Conservation (phyloP, 2,797 vertebrate genomes). For the Malacoraja senta region DNA sequence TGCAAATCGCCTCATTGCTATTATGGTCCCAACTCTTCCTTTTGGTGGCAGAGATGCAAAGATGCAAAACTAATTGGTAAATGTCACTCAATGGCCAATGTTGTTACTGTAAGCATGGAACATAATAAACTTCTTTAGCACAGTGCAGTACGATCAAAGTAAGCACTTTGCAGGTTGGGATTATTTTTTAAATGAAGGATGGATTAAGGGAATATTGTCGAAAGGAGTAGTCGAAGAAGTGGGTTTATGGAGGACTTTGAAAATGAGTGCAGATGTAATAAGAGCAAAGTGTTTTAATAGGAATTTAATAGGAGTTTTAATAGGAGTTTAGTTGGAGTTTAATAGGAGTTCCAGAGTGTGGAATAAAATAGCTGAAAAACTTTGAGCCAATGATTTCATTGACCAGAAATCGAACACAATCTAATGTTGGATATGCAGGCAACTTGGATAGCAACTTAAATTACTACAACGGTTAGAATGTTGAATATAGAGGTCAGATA, state of each 20-base stretch:
- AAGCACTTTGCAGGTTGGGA: not conserved
- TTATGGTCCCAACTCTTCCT: not conserved
- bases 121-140: not conserved
- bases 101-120: not conserved
- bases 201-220: not conserved
- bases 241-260: not conserved
- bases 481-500: not conserved
- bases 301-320: not conserved
- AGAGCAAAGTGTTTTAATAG: not conserved
- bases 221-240: too few relatives aligned
- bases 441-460: not conserved
- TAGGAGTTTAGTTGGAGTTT: not conserved
- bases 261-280: not conserved
- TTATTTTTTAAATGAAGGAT: not conserved
- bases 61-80: not conserved
- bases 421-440: not conserved
- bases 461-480: not conserved
- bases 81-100: not conserved
- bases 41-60: not conserved
- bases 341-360: not conserved
- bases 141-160: not conserved
- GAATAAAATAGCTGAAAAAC: not conserved
- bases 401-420: not conserved
- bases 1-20: not conserved
- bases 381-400: too few relatives aligned